Percentiles rank a stretch among this genome's conserved stretches.
Evolutionary conservation across 1,140 invertebrate species (phyloP).

Genomic region (Drosophila sulfurigaster): DNA sequence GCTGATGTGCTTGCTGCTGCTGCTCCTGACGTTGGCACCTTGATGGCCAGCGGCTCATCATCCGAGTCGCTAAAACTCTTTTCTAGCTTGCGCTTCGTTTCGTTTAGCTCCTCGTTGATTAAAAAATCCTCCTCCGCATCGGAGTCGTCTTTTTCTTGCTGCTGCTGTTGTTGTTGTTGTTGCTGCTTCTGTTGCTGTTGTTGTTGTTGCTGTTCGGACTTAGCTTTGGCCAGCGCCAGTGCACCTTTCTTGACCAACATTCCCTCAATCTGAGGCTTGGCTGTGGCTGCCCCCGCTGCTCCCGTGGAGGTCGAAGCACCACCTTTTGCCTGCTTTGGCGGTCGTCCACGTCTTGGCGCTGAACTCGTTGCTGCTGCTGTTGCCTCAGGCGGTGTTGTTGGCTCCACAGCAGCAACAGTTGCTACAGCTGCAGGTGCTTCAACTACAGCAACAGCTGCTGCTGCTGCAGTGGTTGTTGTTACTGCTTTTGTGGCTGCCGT

Average conservation of each 20-base stretch:
- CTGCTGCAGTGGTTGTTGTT: conserved; percentile 25
- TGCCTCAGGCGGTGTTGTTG: conserved; percentile 9
- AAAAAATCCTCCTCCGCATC: conserved; percentile 83
- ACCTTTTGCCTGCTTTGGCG: conserved; percentile 64
- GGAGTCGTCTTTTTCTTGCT: conserved; percentile 72
- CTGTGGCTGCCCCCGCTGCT: conserved; percentile 2
- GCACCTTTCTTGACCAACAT: conserved; percentile 81
- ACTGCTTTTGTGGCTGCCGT: conserved; percentile 23
- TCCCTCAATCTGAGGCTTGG: conserved; percentile 76
- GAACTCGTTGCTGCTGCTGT: conserved; percentile 1
- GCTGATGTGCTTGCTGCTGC: conserved; percentile 39
- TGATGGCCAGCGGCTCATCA: conserved; percentile 86
- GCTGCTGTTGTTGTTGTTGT: conserved; percentile 56
- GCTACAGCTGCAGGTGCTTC: conserved; percentile 10
- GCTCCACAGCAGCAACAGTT: conserved; percentile 2
- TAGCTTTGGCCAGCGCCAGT: conserved; percentile 68
- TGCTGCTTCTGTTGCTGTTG: conserved; percentile 43
- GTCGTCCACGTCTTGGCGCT: conserved; percentile 63
- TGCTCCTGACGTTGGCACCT: conserved; percentile 79
- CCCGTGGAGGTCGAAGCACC: not conserved
- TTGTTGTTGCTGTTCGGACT: conserved; percentile 61
- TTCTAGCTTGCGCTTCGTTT: conserved; percentile 84
- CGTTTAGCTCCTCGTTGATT: conserved; percentile 79
- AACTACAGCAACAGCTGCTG: conserved; percentile 7
- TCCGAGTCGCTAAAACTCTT: conserved; percentile 87